Evolutionary conservation across 2,113 vertebrate species (phyloP).

Genomic region (Alaudala cheleensis): DNA sequence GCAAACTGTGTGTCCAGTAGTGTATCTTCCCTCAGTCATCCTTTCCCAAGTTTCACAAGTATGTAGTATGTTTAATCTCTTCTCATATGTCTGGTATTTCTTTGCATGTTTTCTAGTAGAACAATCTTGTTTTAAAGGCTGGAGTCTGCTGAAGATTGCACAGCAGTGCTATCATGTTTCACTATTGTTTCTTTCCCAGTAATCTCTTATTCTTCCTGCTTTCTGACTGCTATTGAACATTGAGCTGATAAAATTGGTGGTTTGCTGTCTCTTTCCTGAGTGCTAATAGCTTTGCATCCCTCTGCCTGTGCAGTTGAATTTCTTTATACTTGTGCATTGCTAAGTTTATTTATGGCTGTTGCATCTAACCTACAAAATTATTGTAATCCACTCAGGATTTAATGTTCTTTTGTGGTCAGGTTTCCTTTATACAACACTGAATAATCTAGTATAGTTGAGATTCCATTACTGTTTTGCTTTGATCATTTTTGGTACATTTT

Average conservation of each 20-base stretch:
- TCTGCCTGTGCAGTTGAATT: not conserved
- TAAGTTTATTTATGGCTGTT: not conserved
- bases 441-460: not conserved
- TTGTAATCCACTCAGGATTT: not conserved
- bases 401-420: not conserved
- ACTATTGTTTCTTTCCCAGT: not conserved
- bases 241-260: not conserved
- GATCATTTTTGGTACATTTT: rapidly evolving
- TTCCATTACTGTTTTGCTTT: not conserved
- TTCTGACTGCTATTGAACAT: not conserved
- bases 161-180: not conserved
- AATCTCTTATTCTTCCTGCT: not conserved
- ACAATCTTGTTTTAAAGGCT: not conserved
- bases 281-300: not conserved
- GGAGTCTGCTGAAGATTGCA: not conserved
- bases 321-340: not conserved
- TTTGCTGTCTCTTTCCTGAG: not conserved
- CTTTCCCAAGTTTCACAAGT: not conserved
- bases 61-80: not conserved
- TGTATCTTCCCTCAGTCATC: not conserved
- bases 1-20: not conserved
- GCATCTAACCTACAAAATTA: not conserved
- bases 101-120: not conserved
- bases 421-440: not conserved
- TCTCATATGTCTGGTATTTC: not conserved